Evolutionary conservation across 2,888 invertebrate genomes (phyloP), one percentile per base, ranked within the genome.

Genomic region (Melinaea menophilus): DNA sequence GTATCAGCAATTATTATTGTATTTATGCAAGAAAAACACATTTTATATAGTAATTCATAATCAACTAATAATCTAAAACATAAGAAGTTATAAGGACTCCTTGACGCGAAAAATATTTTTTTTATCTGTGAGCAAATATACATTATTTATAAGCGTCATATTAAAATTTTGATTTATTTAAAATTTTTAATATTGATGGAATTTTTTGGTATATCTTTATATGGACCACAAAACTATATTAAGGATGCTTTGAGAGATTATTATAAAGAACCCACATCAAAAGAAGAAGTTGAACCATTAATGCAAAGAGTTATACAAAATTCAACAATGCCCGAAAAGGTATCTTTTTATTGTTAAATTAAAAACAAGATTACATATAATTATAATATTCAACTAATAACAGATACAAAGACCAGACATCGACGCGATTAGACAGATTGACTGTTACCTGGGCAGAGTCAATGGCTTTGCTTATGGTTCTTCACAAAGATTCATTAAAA

Each of bases 381-480:
- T 22, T 13, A 22, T 22, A 2, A 51, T 7, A 51, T 51, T 7
- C 13, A 61, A 51, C 55, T 3, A 22, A 35, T 72, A 64, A 7
- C 67, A 77, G 73, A 75, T 84, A 69, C 67, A 78, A 71, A 77
- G 84, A 56, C 82, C 81, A n/a, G 84, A 87, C 65, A 71, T 79
- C 3, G 80, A 89, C 56, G 73, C 77, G 56, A 80, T 90, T n/a
- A 79, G 89, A 65, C 75, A 85, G 55, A 80, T 92, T 13, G 92
- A 92, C 72, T 79, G 87, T 62, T 92, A 92, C 65, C 77, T 91
- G 55, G 91, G 92, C 31, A 81, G 84, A 74, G 90, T 90, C 2
- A 90, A 93, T 78, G 92, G 92, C 35, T 92, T 91, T 70, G 84
- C 92, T 0, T 92, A 92, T 69, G 90, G 89, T 58, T 92, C 92